Percentiles rank a stretch among this genome's conserved stretches.
Conservation (phyloP, 2,113 vertebrate species). For the Carollia perspicillata region DNA sequence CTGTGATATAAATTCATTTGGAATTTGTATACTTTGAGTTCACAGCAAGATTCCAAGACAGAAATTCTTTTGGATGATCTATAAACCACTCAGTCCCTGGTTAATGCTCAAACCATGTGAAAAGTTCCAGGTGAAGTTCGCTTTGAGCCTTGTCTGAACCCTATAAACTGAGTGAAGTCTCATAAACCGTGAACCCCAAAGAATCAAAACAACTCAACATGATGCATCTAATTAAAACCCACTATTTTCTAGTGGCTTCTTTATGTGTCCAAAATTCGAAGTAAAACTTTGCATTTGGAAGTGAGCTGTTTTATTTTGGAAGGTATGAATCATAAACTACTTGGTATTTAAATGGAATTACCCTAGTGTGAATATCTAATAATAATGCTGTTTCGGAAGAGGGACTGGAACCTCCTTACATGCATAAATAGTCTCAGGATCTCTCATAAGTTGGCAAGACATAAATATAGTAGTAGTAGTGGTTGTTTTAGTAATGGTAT, state of each 20-base stretch:
- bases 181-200: conserved; percentile 24
- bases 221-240: background rate
- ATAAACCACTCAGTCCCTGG: conserved; percentile 40
- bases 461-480: background rate
- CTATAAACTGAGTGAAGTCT: background rate
- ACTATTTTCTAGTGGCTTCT: background rate
- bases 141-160: conserved; percentile 47
- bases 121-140: conserved; percentile 41
- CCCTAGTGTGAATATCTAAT: conserved; percentile 20
- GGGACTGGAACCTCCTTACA: background rate
- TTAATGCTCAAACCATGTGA: conserved; percentile 51
- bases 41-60: conserved; percentile 29
- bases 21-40: conserved; percentile 37
- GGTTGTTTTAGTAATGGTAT: background rate
- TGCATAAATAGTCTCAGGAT: background rate
- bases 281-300: conserved; percentile 30
- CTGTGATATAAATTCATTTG: conserved; percentile 29
- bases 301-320: conserved; percentile 48
- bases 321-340: conserved; percentile 26
- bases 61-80: conserved; percentile 63
- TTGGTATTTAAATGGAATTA: conserved; percentile 47
- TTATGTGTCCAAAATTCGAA: background rate
- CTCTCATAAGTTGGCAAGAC: background rate
- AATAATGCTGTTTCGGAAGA: conserved; percentile 22
- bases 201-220: conserved; percentile 18